phyloP scores from a whole-genome alignment of 2,888 invertebrate species.

The Cynaeus angustus region DNA sequence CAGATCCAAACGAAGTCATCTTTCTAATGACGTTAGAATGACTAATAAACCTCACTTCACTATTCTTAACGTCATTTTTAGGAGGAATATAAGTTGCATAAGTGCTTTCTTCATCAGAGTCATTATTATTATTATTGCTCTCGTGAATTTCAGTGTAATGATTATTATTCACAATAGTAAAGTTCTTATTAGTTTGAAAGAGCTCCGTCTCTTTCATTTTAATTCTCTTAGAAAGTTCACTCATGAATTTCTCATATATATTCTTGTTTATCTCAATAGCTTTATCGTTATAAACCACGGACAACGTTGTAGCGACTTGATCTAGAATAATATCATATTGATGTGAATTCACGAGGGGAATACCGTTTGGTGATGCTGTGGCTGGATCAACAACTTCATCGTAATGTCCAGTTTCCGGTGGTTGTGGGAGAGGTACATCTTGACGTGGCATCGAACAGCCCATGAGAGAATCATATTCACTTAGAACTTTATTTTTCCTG shows the following conservation, averaged over 20 bases:
- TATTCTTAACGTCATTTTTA: too few species aligned
- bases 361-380: too few species aligned
- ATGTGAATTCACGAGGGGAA: too few species aligned
- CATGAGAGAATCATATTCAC: too few species aligned
- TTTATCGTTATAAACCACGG: not conserved
- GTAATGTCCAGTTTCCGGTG: too few species aligned
- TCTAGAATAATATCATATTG: not conserved
- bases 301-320: not conserved
- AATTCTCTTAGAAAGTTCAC: not conserved
- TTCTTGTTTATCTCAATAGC: not conserved
- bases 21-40: too few species aligned
- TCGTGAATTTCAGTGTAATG: not conserved
- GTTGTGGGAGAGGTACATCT: too few species aligned
- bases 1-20: not conserved
- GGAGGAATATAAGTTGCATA: not conserved
- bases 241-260: not conserved
- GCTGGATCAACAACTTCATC: too few species aligned
- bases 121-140: not conserved
- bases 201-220: not conserved
- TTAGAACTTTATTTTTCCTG: too few species aligned
- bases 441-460: too few species aligned
- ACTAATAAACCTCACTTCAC: too few species aligned
- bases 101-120: not conserved
- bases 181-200: not conserved
- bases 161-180: not conserved